phyloP scores from a whole-genome alignment of 1,140 invertebrate genomes.

The Temnothorax longispinosus region DNA sequence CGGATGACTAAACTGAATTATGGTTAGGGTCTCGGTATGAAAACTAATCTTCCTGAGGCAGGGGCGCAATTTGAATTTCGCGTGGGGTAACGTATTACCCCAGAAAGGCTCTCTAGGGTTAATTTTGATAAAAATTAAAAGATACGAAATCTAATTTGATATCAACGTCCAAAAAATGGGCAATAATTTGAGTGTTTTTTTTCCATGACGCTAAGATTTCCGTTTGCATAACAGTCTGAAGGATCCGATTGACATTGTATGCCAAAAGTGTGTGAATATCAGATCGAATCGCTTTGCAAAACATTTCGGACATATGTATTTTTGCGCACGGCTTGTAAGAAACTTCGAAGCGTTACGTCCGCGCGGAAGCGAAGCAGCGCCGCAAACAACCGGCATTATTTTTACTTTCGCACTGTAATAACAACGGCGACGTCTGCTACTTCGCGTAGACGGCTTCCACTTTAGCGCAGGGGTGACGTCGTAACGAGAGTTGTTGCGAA shows the following conservation, averaged over 20 bases:
- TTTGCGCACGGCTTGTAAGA: constrained; percentile 42
- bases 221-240: neutral
- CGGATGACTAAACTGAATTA: no score
- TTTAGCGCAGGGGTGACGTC: constrained; percentile 65
- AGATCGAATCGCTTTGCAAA: constrained; percentile 50
- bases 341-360: constrained; percentile 42
- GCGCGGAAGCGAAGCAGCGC: neutral
- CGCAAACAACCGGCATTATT: constrained; percentile 63
- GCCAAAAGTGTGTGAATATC: neutral
- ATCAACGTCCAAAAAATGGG: neutral
- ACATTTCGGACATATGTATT: constrained; percentile 55
- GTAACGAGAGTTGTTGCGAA: constrained; percentile 75
- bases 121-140: neutral
- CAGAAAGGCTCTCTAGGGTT: no score
- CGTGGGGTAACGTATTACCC: no score
- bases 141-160: neutral
- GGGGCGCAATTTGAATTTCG: no score
- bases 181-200: neutral
- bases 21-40: no score
- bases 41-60: no score
- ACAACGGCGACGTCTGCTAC: constrained; percentile 67
- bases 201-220: neutral
- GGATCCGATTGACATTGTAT: neutral
- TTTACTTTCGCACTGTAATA: constrained; percentile 68
- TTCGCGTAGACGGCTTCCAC: constrained; percentile 61